Evolutionary conservation across 2,113 vertebrate genomes (phyloP).

Genomic region (Melozone crissalis): DNA sequence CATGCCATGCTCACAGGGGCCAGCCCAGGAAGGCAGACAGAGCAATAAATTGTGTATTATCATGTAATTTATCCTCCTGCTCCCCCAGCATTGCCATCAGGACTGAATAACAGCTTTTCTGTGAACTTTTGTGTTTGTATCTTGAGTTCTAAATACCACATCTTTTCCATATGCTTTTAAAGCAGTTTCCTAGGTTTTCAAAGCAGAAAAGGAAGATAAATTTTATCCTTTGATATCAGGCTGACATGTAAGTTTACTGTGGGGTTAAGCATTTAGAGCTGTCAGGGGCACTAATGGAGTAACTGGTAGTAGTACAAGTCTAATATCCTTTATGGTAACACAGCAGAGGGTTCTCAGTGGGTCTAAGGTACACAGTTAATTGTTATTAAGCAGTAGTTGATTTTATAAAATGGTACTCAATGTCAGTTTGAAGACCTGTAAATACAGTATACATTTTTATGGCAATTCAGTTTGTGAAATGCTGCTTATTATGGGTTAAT

Average conservation of each 20-base stretch:
- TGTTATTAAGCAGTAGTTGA: background rate
- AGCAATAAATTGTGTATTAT: background rate
- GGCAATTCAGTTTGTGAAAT: background rate
- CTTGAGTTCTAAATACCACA: background rate
- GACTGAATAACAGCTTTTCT: background rate
- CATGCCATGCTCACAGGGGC: background rate
- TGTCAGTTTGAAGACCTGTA: background rate
- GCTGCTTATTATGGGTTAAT: background rate
- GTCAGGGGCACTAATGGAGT: background rate
- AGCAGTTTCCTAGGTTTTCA: background rate
- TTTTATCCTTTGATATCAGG: background rate
- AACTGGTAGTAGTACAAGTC: background rate
- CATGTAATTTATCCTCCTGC: background rate
- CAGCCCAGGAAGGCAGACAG: background rate
- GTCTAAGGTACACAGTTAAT: background rate
- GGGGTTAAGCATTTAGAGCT: background rate
- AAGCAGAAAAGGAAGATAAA: background rate
- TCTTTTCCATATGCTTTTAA: background rate
- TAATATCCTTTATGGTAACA: background rate
- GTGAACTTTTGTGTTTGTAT: background rate
- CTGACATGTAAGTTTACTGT: background rate
- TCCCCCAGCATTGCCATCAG: background rate
- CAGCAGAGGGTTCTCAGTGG: background rate
- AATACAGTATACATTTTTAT: background rate
- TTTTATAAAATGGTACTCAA: background rate